Evolutionary conservation across 2,797 vertebrate genomes (phyloP).

Genomic region (Enteromius argenteus): DNA sequence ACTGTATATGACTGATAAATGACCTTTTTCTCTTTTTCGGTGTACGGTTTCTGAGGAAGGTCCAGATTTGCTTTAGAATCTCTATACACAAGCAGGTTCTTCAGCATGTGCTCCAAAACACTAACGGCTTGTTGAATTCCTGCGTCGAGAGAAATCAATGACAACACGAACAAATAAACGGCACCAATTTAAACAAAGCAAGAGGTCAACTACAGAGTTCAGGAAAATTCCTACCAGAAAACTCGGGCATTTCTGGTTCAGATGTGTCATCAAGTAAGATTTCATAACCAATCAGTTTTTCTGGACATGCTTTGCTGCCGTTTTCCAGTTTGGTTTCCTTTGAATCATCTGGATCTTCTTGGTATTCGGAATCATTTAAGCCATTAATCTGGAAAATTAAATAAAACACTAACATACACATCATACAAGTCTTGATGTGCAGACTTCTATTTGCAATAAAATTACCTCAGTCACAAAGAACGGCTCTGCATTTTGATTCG

Average conservation of each 20-base stretch:
- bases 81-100: conserved; percentile 76
- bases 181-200: conserved; percentile 6
- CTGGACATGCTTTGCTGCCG: conserved; percentile 51
- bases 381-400: conserved; percentile 69
- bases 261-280: conserved; percentile 71
- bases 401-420: background rate
- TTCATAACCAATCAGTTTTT: conserved; percentile 72
- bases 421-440: background rate
- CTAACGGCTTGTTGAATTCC: conserved; percentile 85
- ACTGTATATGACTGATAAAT: background rate
- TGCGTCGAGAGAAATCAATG: conserved; percentile 58
- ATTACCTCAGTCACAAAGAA: conserved; percentile 89
- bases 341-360: conserved; percentile 35
- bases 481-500: conserved; percentile 61
- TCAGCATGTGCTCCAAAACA: conserved; percentile 79
- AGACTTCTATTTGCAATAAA: background rate
- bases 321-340: conserved; percentile 47
- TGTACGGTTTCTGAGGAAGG: conserved; percentile 71
- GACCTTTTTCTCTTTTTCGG: conserved; percentile 73
- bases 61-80: conserved; percentile 77
- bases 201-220: background rate
- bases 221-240: conserved; percentile 74
- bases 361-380: conserved; percentile 37
- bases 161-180: conserved; percentile 28
- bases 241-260: conserved; percentile 69